These are phyloP conservation scores for Ips typographus DNA, from an alignment of 1,140 invertebrate species.

Conservation along the genomic window DNA sequence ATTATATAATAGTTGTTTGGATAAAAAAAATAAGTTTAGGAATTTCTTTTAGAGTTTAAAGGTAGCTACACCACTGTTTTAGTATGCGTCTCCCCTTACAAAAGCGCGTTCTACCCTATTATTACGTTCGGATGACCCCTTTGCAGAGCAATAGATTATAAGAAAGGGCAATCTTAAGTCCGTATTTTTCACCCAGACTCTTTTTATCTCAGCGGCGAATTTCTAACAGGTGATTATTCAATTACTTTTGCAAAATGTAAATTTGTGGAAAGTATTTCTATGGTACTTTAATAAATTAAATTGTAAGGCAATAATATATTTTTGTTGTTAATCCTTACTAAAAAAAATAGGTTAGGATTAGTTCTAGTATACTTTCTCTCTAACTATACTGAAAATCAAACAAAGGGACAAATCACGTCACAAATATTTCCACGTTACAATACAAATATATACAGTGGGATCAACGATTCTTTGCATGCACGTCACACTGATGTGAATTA, in stretches of 20 bases:
- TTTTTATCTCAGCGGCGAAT: conserved; percentile 32
- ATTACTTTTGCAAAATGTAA: conserved; percentile 30
- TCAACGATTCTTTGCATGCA: no score
- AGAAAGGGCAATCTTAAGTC: conserved; percentile 37
- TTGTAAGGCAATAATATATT: no score
- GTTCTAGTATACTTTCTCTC: no score
- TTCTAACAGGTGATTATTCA: conserved; percentile 38
- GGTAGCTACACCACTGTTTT: conserved; percentile 23
- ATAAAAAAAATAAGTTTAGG: background rate
- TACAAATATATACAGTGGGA: no score
- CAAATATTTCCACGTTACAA: no score
- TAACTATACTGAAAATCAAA: no score
- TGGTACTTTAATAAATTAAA: no score
- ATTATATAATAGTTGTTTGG: no score
- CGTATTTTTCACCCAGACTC: conserved; percentile 34
- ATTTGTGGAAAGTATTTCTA: background rate
- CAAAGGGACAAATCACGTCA: no score
- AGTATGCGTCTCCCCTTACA: conserved; percentile 28
- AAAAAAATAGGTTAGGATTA: no score
- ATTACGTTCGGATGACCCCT: conserved; percentile 34
- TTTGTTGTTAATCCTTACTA: no score
- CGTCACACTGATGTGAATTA: no score
- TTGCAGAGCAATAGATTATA: conserved; percentile 36
- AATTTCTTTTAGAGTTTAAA: conserved; percentile 3
- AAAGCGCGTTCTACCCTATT: conserved; percentile 33